Percentiles rank a stretch among this genome's conserved stretches.
phyloP scores from a whole-genome alignment of 1,140 invertebrate genomes.

The Monochamus saltuarius region DNA sequence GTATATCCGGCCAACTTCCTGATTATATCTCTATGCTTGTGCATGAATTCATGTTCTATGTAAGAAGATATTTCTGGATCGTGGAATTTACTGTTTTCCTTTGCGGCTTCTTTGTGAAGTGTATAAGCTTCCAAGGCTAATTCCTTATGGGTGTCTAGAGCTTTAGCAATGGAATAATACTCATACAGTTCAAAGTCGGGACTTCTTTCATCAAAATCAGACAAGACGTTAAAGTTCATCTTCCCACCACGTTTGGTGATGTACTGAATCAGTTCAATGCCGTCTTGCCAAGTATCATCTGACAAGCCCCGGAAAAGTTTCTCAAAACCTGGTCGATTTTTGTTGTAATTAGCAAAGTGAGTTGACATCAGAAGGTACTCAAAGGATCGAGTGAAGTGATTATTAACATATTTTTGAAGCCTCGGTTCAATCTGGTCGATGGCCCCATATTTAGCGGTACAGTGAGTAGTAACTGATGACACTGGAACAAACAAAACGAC shows the following conservation, averaged over 20 bases:
- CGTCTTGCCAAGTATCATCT: conserved; percentile 72
- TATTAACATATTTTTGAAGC: conserved; percentile 61
- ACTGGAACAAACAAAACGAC: conserved; percentile 4
- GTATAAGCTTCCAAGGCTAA: conserved; percentile 66
- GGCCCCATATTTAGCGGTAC: conserved; percentile 69
- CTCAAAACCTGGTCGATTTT: conserved; percentile 73
- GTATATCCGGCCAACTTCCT: conserved; percentile 70
- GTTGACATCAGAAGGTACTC: conserved; percentile 73
- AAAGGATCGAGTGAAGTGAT: conserved; percentile 68
- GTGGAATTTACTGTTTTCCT: conserved; percentile 55
- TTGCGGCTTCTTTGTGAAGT: conserved; percentile 61
- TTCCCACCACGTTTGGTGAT: conserved; percentile 69
- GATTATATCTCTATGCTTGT: conserved; percentile 65
- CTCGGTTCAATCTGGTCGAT: conserved; percentile 56
- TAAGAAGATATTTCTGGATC: conserved; percentile 72
- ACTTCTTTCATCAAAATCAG: conserved; percentile 32
- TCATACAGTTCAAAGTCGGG: conserved; percentile 59
- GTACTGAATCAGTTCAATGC: conserved; percentile 74
- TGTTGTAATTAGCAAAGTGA: conserved; percentile 75
- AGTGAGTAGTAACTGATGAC: conserved; percentile 43
- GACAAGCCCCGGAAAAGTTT: conserved; percentile 72
- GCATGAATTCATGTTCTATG: conserved; percentile 73
- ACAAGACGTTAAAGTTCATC: conserved; percentile 53
- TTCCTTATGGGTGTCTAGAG: conserved; percentile 71
- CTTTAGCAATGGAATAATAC: conserved; percentile 69